Base-by-base conservation (phyloP, 2,797 vertebrate genomes). In the Syndactyla subalaris region DNA sequence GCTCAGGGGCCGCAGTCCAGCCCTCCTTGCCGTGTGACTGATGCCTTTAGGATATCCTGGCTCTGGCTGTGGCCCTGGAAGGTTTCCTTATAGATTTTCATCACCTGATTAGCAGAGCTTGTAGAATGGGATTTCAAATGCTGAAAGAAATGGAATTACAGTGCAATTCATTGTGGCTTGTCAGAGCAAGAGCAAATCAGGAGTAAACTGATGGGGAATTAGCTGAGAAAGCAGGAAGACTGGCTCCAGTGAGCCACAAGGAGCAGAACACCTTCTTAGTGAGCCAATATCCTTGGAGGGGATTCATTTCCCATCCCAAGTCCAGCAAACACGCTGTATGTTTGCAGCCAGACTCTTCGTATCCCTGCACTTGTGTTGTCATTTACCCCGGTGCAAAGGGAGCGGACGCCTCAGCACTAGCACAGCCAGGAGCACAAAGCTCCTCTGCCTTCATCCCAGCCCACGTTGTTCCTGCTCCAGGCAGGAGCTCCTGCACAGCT, bases 211-310 rank as follows among this genome's bases (percentile, higher is more conserved):
- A 85, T 94, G 95, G 93, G 88, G 51, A 95, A 97, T 96, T 92
- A 97, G 95, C 95, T 96, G 96, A 94, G 95, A 92, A 96, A 94
- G 95, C 96, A 95, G 95, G 94, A 97, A 97, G 93, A 65, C 95
- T 88, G 95, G 89, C 94, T 97, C 93, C 95, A 95, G 93, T 0
- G 1, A 92, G 85, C 77, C 94, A 95, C 57, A 43, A 95, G 95
- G 85, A 94, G 85, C 87, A 89, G 75, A 94, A 91, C 95, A 92
- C 86, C 91, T 88, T 92, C 90, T 92, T 22, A 89, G 87, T 3
- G 70, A 97, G 94, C 91, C 95, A 95, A 2, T 76, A 85, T 86
- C 80, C 92, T 82, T 24, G 0, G 72, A 65, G 61, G 63, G 74
- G 91, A 89, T 92, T 80, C 52, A 38, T 89, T 97, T 95, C 94